Evolutionary conservation across 2,888 invertebrate species (phyloP).

Genomic region (Hyposoter didymator): DNA sequence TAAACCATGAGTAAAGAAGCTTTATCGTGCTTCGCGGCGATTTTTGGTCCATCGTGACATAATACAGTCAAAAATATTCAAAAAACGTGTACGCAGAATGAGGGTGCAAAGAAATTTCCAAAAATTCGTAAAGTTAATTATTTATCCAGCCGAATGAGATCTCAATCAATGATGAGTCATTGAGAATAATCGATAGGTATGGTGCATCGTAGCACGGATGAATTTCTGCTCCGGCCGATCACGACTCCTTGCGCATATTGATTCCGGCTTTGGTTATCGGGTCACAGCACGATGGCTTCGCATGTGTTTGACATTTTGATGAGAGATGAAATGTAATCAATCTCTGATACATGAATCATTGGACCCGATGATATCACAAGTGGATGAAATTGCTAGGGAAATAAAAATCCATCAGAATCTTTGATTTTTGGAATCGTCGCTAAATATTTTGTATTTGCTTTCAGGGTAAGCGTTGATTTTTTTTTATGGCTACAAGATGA

Average conservation of each 20-base stretch:
- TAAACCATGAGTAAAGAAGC: background rate
- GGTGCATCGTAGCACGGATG: slow-evolving; percentile 16
- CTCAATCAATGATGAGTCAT: slow-evolving; percentile 13
- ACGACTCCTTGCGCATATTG: slow-evolving; percentile 25
- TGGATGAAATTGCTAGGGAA: background rate
- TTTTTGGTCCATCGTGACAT: background rate
- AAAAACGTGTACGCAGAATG: background rate
- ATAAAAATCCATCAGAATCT: background rate
- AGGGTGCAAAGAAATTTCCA: background rate
- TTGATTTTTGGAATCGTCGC: background rate
- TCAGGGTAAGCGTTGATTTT: background rate
- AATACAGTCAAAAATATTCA: background rate
- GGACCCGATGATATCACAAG: background rate
- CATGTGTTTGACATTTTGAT: slow-evolving; percentile 31
- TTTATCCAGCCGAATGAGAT: background rate
- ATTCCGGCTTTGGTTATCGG: slow-evolving; percentile 27
- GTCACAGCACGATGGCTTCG: background rate
- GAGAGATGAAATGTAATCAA: slow-evolving; percentile 1
- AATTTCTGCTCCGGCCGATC: slow-evolving; percentile 17
- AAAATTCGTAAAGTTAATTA: background rate
- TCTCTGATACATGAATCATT: background rate
- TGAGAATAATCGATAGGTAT: slow-evolving; percentile 9
- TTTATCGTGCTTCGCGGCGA: background rate
- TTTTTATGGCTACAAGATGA: background rate
- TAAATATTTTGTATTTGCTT: background rate